Conservation (phyloP, 2,113 vertebrate species). For the Sinocyclocheilus anshuiensis region DNA sequence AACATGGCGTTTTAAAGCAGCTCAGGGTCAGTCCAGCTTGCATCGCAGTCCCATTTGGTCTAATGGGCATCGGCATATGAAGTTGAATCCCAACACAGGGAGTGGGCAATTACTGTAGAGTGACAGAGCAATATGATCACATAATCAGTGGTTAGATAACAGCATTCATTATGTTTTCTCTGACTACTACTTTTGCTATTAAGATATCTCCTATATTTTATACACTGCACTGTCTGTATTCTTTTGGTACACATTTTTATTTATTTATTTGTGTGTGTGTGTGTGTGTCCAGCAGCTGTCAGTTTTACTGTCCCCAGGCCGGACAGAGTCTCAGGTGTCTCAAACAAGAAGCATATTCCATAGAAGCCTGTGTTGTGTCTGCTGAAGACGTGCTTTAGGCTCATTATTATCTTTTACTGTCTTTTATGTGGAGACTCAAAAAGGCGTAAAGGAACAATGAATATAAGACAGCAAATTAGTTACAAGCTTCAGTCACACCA, state of each 20-base stretch:
- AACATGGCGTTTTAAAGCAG: constrained; percentile 34
- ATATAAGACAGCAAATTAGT: too few relatives aligned
- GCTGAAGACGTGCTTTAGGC: neutral
- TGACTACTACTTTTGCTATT: neutral
- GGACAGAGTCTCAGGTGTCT: neutral
- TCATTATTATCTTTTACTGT: too few relatives aligned
- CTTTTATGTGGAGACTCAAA: too few relatives aligned
- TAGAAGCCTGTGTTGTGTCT: neutral
- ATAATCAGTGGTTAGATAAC: constrained; percentile 24
- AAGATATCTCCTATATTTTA: neutral
- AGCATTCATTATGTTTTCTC: neutral
- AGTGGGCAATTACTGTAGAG: constrained; percentile 21
- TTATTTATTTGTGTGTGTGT: too few relatives aligned
- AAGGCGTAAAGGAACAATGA: too few relatives aligned
- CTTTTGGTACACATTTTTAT: neutral
- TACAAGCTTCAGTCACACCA: too few relatives aligned
- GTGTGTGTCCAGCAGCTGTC: neutral
- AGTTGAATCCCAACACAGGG: constrained; percentile 18
- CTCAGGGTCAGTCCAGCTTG: constrained; percentile 37
- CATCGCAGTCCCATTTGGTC: constrained; percentile 26
- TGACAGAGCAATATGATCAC: constrained; percentile 31
- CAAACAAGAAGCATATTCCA: neutral
- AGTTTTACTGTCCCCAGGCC: neutral
- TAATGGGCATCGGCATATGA: constrained; percentile 39
- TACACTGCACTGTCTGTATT: neutral